Percentiles rank a stretch among this genome's conserved stretches.
Conservation (phyloP, 1,140 invertebrate genomes). For the Portunus trituberculatus region DNA sequence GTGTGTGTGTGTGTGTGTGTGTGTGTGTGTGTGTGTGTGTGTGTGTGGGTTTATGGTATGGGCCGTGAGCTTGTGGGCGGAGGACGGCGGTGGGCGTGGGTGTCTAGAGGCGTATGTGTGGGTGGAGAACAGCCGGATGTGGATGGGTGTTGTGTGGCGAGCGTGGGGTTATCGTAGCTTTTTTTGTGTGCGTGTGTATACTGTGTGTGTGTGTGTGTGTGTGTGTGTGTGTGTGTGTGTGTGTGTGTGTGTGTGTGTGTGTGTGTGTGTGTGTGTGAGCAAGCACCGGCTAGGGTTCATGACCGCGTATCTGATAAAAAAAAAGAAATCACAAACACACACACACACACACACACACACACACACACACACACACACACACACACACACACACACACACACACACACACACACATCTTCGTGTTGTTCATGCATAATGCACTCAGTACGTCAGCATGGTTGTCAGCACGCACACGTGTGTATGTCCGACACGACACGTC, state of each 20-base stretch:
- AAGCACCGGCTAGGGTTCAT: neutral
- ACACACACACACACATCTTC: neutral
- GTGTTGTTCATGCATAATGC: neutral
- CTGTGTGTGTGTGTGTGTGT: neutral
- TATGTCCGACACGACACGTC: neutral
- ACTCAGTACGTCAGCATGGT: neutral
- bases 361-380: neutral
- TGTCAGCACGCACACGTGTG: neutral
- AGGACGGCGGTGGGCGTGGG: neutral
- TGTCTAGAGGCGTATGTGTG: neutral
- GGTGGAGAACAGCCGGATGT: slow-evolving; percentile 16
- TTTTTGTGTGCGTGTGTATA: neutral
- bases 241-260: neutral
- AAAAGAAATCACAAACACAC: neutral
- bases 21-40: neutral
- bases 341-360: neutral
- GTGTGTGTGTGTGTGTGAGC: neutral
- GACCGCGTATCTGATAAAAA: neutral
- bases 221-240: neutral
- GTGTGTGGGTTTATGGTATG: neutral
- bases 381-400: neutral
- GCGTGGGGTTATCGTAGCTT: too few relatives aligned
- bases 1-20: neutral
- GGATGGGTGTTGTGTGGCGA: neutral
- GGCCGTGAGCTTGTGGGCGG: neutral